Evolutionary conservation across 2,888 invertebrate species (phyloP).

Genomic region (Euproctis similis): DNA sequence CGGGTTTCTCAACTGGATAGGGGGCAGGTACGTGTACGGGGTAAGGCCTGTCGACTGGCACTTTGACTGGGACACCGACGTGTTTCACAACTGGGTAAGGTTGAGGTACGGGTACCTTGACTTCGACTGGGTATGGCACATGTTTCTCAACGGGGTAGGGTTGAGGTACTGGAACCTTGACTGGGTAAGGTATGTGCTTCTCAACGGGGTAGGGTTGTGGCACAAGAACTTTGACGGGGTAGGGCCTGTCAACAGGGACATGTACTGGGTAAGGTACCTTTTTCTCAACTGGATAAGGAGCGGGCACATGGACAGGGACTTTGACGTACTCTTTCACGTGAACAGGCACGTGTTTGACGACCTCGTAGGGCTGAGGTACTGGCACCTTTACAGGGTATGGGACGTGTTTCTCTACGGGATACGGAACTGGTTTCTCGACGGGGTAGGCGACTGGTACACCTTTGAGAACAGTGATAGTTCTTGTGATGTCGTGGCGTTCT

Average conservation of each 20-base stretch:
- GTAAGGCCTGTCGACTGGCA: slow-evolving; percentile 81
- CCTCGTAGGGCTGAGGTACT: slow-evolving; percentile 83
- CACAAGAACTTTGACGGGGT: slow-evolving; percentile 85
- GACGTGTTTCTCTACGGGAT: slow-evolving; percentile 79
- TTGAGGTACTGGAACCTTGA: slow-evolving; percentile 83
- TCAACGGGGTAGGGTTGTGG: slow-evolving; percentile 88
- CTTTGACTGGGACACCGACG: slow-evolving; percentile 80
- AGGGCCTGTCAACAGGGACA: slow-evolving; percentile 85
- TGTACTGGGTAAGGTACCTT: slow-evolving; percentile 82
- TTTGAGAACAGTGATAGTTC: slow-evolving; percentile 80
- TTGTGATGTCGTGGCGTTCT: slow-evolving; percentile 72
- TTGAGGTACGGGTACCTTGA: slow-evolving; percentile 84
- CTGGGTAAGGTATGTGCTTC: slow-evolving; percentile 83
- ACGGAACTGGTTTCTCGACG: slow-evolving; percentile 78
- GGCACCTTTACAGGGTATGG: slow-evolving; percentile 81
- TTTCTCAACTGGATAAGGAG: slow-evolving; percentile 87
- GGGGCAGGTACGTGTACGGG: slow-evolving; percentile 80
- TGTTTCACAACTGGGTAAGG: slow-evolving; percentile 83
- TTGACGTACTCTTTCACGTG: slow-evolving; percentile 87
- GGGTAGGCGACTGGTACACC: slow-evolving; percentile 80
- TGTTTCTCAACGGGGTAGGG: slow-evolving; percentile 87
- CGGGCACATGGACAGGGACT: slow-evolving; percentile 85
- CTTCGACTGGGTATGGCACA: slow-evolving; percentile 82
- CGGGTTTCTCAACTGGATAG: slow-evolving; percentile 78
- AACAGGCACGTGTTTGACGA: slow-evolving; percentile 80